Conservation (phyloP, 2,888 invertebrate genomes). For the Cataglyphis cursor region DNA sequence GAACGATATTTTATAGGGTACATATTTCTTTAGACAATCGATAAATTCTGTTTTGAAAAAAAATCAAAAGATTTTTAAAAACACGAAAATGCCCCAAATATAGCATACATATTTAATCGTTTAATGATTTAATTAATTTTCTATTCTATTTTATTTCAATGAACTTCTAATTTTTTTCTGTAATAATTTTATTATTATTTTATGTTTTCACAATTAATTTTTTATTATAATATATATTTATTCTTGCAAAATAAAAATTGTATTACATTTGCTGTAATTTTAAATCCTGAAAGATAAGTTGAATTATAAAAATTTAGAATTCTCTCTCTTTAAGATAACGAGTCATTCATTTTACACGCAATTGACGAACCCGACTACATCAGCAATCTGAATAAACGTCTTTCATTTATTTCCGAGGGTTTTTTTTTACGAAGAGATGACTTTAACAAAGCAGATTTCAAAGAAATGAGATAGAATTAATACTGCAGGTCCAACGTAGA, state of each 20-base stretch:
- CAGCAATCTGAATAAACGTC: slow-evolving; percentile 78
- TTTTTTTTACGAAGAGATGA: slow-evolving; percentile 48
- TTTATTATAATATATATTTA: neutral
- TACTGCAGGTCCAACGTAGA: slow-evolving; percentile 32
- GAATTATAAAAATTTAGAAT: neutral
- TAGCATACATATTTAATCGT: neutral
- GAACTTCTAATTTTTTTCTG: neutral
- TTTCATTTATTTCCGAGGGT: slow-evolving; percentile 77
- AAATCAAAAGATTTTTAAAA: neutral
- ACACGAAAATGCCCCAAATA: neutral
- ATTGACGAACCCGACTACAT: slow-evolving; percentile 50
- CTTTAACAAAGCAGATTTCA: slow-evolving; percentile 39
- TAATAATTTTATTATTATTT: neutral
- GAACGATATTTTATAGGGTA: neutral
- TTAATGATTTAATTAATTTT: neutral
- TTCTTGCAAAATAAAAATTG: neutral
- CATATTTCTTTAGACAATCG: neutral
- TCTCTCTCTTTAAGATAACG: neutral
- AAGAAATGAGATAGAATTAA: slow-evolving; percentile 66
- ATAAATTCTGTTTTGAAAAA: neutral
- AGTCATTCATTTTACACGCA: slow-evolving; percentile 8
- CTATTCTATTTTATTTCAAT: neutral
- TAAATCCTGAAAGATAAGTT: neutral
- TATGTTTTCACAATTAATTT: neutral
- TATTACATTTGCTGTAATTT: too few species aligned